A percentile compares a stretch with the other conserved stretches of the same genome.
These are phyloP conservation scores for Eupleurogrammus muticus DNA, from an alignment of 2,797 vertebrate genomes.

Conservation along the genomic window DNA sequence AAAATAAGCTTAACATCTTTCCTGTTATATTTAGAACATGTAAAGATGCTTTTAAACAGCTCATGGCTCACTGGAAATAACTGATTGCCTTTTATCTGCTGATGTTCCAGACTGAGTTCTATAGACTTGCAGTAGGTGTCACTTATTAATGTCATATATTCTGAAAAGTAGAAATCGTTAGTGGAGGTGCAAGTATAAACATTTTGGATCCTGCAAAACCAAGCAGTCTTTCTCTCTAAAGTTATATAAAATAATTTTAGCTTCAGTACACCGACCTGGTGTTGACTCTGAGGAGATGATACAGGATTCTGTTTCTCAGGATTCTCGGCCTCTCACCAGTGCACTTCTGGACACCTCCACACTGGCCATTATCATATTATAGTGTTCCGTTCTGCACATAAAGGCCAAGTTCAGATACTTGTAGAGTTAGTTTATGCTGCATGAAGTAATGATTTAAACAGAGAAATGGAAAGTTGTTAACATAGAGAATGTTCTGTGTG, in stretches of 20 bases:
- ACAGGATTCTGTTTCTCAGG: too few species aligned
- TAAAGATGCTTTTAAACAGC: neutral
- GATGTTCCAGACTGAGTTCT: neutral
- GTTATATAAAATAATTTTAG: too few species aligned
- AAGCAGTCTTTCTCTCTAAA: neutral
- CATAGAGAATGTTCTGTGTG: neutral
- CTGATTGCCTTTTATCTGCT: neutral
- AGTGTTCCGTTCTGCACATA: neutral
- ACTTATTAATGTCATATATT: neutral
- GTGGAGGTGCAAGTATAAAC: neutral
- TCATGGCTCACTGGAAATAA: neutral
- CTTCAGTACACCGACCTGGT: neutral
- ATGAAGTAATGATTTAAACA: neutral
- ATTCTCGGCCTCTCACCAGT: neutral
- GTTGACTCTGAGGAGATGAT: neutral
- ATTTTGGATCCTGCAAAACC: neutral
- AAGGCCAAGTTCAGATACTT: neutral
- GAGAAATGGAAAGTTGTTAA: too few species aligned
- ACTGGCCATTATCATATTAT: neutral
- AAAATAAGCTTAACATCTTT: neutral
- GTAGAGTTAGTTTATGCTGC: neutral
- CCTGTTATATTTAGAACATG: neutral
- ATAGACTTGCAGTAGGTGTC: conserved; percentile 25
- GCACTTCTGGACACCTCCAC: neutral
- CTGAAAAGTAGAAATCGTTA: neutral